Conservation (phyloP, 2,888 invertebrate genomes). For the Diogma glabrata region DNA sequence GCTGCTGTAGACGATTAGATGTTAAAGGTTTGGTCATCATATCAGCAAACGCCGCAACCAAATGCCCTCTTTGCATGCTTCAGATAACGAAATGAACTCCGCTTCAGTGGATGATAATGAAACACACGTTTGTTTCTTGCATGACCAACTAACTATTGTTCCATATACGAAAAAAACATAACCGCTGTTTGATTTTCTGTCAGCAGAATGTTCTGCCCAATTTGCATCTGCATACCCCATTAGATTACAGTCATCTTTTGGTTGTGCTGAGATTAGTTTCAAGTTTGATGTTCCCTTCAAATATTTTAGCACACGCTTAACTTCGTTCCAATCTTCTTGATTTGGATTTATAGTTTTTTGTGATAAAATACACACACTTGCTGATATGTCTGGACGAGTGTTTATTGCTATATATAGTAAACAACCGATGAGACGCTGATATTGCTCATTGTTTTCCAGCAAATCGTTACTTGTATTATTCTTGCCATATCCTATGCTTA, state of each 20-base stretch:
- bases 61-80: no score
- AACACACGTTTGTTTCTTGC: no score
- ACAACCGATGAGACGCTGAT: background rate
- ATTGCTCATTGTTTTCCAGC: no score
- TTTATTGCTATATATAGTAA: background rate
- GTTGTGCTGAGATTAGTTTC: background rate
- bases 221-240: background rate
- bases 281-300: background rate
- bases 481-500: background rate
- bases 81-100: no score
- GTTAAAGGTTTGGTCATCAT: no score
- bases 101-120: no score
- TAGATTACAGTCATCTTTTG: background rate
- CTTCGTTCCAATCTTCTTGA: background rate
- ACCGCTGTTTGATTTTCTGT: no score
- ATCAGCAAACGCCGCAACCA: no score
- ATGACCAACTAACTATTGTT: no score
- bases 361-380: background rate
- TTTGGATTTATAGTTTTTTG: background rate
- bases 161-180: no score
- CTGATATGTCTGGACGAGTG: background rate
- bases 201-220: no score
- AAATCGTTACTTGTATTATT: background rate
- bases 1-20: no score
- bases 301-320: background rate